Percentiles rank a stretch among this genome's conserved stretches.
phyloP scores from a whole-genome alignment of 2,113 vertebrate species.

The Equus quagga region DNA sequence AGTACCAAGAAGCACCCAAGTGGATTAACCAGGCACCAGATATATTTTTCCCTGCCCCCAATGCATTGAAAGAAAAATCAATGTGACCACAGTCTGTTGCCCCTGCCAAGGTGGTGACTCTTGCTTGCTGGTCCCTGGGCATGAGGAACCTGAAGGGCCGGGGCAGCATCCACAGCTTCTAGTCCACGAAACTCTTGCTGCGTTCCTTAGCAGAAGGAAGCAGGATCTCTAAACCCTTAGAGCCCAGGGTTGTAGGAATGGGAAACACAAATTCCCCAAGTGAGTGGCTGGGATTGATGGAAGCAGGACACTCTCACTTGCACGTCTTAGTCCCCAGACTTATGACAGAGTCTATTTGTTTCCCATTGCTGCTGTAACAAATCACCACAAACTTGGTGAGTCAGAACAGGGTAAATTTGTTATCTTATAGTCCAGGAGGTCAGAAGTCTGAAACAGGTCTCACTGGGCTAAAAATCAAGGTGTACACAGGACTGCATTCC shows the following conservation, averaged over 20 bases:
- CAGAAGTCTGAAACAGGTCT: neutral
- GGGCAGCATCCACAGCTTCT: neutral
- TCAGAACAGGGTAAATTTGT: neutral
- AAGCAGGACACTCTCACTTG: neutral
- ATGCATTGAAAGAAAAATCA: neutral
- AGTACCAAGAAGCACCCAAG: neutral
- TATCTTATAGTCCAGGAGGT: neutral
- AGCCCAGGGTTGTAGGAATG: neutral
- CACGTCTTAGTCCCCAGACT: neutral
- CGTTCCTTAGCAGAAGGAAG: neutral
- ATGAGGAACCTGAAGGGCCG: neutral
- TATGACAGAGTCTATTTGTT: neutral
- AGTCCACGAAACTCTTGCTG: neutral
- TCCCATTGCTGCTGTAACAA: neutral
- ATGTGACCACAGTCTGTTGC: neutral
- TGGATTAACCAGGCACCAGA: neutral
- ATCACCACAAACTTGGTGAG: neutral
- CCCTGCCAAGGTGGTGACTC: neutral
- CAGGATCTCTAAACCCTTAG: neutral
- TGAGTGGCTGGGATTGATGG: neutral
- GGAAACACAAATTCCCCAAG: neutral
- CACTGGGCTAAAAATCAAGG: neutral
- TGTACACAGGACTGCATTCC: too few relatives aligned
- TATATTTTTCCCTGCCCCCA: neutral
- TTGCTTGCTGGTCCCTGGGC: neutral